These are phyloP conservation scores for Nycteola revayana DNA, from an alignment of 2,888 invertebrate species.

Conservation along the genomic window DNA sequence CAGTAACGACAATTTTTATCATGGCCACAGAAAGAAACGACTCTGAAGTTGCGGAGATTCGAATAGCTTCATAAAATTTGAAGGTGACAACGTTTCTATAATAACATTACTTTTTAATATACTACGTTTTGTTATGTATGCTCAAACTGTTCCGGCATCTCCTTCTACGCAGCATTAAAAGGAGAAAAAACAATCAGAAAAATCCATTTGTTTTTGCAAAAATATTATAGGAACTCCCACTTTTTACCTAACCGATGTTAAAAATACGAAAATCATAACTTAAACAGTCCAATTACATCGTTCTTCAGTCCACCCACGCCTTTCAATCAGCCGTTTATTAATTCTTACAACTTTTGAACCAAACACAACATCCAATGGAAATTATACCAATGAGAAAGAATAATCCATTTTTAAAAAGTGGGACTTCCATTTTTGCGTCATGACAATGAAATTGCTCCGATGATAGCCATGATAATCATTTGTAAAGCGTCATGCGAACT, in stretches of 20 bases:
- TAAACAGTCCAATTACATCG: too few relatives aligned
- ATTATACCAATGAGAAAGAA: too few relatives aligned
- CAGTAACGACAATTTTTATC: constrained; percentile 67
- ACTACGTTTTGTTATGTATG: constrained; percentile 61
- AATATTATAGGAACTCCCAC: constrained; percentile 41
- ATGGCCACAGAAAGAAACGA: constrained; percentile 65
- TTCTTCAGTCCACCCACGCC: too few relatives aligned
- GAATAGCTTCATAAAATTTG: constrained; percentile 66
- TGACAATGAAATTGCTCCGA: constrained; percentile 79
- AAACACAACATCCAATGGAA: too few relatives aligned
- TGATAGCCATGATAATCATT: constrained; percentile 76
- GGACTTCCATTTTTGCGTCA: constrained; percentile 75
- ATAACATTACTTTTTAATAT: constrained; percentile 53
- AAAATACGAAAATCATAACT: too few relatives aligned
- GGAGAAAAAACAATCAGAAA: constrained; percentile 45
- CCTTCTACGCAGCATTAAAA: constrained; percentile 78
- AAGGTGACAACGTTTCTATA: constrained; percentile 64
- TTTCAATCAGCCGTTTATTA: too few relatives aligned
- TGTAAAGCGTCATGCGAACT: constrained; percentile 71
- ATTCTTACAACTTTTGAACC: too few relatives aligned
- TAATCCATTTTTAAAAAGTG: constrained; percentile 46
- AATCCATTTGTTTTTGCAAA: constrained; percentile 35
- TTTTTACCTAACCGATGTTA: constrained; percentile 15
- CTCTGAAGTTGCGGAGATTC: constrained; percentile 40
- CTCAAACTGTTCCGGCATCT: constrained; percentile 76